These are phyloP conservation scores for Cervus canadensis DNA, from an alignment of 2,113 vertebrate genomes.

Conservation along the genomic window DNA sequence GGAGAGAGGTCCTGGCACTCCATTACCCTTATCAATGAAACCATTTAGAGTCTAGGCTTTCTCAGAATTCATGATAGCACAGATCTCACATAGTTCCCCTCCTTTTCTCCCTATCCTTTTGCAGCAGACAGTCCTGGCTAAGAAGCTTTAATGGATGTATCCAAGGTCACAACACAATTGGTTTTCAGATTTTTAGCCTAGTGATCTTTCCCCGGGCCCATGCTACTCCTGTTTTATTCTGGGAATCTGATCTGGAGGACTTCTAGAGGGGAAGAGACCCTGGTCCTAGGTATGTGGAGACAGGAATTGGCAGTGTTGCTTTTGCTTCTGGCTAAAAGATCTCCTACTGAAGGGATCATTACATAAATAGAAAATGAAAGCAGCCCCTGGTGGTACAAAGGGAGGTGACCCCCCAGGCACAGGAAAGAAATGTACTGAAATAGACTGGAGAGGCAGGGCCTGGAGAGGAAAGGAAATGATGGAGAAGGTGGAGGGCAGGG, in stretches of 20 bases:
- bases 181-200: not conserved
- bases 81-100: not conserved
- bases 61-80: not conserved
- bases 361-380: not conserved
- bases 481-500: not conserved
- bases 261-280: not conserved
- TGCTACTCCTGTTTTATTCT: not conserved
- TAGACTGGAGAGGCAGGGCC: not conserved
- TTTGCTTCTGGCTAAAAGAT: not conserved
- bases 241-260: not conserved
- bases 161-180: not conserved
- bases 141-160: not conserved
- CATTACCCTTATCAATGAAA: not conserved
- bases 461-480: not conserved
- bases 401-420: not conserved
- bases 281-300: not conserved
- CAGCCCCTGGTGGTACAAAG: not conserved
- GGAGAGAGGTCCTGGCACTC: not conserved
- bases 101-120: not conserved
- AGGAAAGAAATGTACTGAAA: not conserved
- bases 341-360: not conserved
- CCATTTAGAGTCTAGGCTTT: not conserved
- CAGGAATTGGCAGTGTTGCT: not conserved
- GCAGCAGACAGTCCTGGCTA: not conserved
- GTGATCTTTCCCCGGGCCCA: not conserved